Evolutionary conservation across 2,888 invertebrate genomes (phyloP).

Genomic region (Yponomeuta evonymella): DNA sequence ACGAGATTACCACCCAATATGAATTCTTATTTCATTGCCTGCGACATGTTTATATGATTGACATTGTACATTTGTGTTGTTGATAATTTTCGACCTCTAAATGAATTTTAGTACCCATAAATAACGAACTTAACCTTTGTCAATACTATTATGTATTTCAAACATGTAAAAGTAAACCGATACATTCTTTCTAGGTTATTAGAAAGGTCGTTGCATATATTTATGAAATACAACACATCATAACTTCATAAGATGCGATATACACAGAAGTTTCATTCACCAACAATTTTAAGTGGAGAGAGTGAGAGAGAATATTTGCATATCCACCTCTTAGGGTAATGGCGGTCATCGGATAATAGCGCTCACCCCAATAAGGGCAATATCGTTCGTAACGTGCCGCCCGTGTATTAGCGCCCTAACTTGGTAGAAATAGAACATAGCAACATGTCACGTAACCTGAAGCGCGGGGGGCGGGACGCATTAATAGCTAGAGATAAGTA

Average conservation of each 20-base stretch:
- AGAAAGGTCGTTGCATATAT: neutral
- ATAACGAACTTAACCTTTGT: neutral
- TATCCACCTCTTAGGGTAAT: no score
- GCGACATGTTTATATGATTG: neutral
- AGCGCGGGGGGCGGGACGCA: no score
- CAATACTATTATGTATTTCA: neutral
- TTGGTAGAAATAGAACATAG: no score
- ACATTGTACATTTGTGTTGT: neutral
- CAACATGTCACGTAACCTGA: no score
- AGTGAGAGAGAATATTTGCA: no score
- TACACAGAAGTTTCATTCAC: neutral
- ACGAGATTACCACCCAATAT: no score
- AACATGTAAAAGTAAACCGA: conserved; percentile 3
- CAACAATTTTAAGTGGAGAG: neutral
- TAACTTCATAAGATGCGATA: neutral
- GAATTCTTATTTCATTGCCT: neutral
- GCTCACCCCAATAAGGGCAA: no score
- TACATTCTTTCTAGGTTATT: neutral
- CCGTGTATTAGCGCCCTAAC: no score
- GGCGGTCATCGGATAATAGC: no score
- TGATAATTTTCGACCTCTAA: neutral
- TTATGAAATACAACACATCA: neutral
- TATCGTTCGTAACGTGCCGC: no score
- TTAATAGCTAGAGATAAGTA: no score
- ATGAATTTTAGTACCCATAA: neutral